These are phyloP conservation scores for Semotilus atromaculatus DNA, from an alignment of 2,797 vertebrate species.

Conservation along the genomic window DNA sequence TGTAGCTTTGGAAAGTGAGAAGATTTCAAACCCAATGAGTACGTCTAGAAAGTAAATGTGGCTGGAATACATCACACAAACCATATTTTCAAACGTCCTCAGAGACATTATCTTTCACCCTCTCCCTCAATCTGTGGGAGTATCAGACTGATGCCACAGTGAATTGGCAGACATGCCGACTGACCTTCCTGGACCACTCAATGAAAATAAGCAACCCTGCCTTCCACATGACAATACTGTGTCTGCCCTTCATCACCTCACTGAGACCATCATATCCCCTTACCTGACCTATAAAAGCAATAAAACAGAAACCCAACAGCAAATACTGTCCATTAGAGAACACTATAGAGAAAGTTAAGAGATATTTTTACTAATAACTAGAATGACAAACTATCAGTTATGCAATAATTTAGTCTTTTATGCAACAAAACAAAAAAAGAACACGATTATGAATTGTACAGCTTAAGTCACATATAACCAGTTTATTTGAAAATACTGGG, in stretches of 20 bases:
- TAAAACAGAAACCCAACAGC: conserved; percentile 13
- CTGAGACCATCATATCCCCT: conserved; percentile 28
- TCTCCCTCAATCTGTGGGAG: conserved; percentile 20
- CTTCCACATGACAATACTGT: conserved; percentile 36
- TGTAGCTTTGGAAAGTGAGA: conserved; percentile 35
- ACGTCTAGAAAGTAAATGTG: conserved; percentile 5
- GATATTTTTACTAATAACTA: neutral
- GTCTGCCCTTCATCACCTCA: conserved; percentile 23
- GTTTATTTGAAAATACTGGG: neutral
- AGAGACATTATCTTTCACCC: conserved; percentile 5
- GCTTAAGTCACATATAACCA: neutral
- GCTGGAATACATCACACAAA: neutral
- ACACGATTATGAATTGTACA: no score
- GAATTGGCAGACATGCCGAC: conserved; percentile 38
- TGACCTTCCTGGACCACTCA: conserved; percentile 34
- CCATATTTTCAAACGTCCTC: conserved; percentile 5
- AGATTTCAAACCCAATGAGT: conserved; percentile 10
- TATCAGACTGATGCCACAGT: conserved; percentile 23
- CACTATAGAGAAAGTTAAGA: neutral
- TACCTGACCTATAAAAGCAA: conserved; percentile 11
- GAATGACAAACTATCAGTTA: neutral
- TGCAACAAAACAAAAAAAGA: neutral
- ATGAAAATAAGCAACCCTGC: conserved; percentile 36
- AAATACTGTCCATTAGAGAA: neutral
- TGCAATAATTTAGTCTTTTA: neutral